These are phyloP conservation scores for Diogma glabrata DNA, from an alignment of 2,888 invertebrate genomes.

Conservation along the genomic window DNA sequence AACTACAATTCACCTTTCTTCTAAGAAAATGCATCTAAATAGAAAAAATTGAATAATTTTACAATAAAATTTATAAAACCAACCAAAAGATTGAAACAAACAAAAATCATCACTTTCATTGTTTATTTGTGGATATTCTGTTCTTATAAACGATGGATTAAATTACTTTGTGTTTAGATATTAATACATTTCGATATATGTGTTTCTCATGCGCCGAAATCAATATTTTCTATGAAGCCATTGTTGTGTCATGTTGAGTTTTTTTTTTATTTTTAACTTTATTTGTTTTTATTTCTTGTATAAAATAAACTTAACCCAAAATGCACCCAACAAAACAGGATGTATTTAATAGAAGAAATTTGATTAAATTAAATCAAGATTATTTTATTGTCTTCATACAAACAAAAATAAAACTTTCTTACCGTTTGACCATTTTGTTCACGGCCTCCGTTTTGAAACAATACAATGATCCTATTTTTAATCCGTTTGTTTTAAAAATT, in stretches of 20 bases:
- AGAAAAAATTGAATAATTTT: too few relatives aligned
- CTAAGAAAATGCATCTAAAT: too few relatives aligned
- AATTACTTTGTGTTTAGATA: too few relatives aligned
- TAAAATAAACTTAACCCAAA: neutral
- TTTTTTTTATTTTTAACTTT: conserved; percentile 5
- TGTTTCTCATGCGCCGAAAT: conserved; percentile 9
- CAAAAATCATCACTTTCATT: too few relatives aligned
- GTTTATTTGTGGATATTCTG: too few relatives aligned
- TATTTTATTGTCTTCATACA: neutral
- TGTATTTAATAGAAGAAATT: neutral
- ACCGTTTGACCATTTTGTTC: conserved; percentile 11
- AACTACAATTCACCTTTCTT: too few relatives aligned
- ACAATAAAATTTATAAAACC: too few relatives aligned
- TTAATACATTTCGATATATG: too few relatives aligned
- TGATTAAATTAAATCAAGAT: neutral
- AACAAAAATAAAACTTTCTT: conserved; percentile 1
- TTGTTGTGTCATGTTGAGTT: neutral
- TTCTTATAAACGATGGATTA: too few relatives aligned
- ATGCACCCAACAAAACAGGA: neutral
- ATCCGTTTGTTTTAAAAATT: too few relatives aligned
- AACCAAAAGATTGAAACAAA: too few relatives aligned
- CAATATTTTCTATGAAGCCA: conserved; percentile 7
- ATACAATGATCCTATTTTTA: neutral
- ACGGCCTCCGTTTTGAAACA: conserved; percentile 10
- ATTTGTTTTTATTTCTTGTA: neutral